Evolutionary conservation across 1,140 invertebrate species (phyloP), one percentile per base, ranked within the genome.

Genomic region (Psilanteris sp.): DNA sequence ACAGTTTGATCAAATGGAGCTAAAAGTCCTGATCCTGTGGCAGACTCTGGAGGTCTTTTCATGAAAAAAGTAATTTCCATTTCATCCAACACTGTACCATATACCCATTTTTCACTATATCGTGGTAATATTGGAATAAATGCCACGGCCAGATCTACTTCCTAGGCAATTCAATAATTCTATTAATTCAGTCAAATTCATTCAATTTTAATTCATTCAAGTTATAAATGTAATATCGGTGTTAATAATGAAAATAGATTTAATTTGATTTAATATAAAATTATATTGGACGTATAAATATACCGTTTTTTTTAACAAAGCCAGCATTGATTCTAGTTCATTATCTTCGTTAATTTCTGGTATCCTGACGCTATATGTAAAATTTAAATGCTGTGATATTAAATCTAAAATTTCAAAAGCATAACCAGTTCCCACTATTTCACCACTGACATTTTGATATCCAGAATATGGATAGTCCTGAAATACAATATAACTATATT

Each of bases 1-100:
- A 96, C 95, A 43, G 91, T 89, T 4, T 85, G 88, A 31, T 92
- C 92, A 77, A 96, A 96, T 0, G 95, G 95, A 5, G 94, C 94
- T 13, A 96, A 82, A 3, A 96, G 87, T 16, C 95, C 95, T 0
- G 94, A 94, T 0, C 95, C 94, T n/a, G 93, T 91, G 0, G 94
- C 94, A 0, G 94, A 95, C 79, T 93, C 93, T 37, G 90, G 88
- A 0, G 95, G 95, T 52, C 95, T 87, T 79, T 91, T 93, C 90
- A 96, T 91, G 79, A 96, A 88, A 75, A 95, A 93, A 1, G 93
- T 91, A 90, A 94, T 93, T 67, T 92, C 90, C 0, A 92, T 92
- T 78, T 94, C 92, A 66, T 94, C 94, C 36, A 96, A 79, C 3
- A 91, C 87, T 6, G 84, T 84, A 0, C 94, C 94, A 84, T 92